Conservation (phyloP, 2,888 invertebrate genomes). For the Tineola bisselliella region DNA sequence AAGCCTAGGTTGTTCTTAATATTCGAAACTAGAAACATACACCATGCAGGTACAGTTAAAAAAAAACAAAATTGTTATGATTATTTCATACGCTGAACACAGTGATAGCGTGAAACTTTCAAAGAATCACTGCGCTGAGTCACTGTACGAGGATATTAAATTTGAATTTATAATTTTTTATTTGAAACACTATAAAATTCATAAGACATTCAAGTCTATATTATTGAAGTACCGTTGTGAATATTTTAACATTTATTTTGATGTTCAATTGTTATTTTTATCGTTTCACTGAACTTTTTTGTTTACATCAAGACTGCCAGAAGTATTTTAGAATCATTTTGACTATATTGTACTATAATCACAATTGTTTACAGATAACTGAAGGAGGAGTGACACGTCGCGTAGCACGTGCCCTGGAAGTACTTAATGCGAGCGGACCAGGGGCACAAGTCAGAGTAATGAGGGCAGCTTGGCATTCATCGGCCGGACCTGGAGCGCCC, state of each 20-base stretch:
- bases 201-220: background rate
- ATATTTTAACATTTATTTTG: background rate
- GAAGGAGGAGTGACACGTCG: conserved; percentile 61
- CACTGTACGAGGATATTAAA: background rate
- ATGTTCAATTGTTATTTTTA: too few relatives aligned
- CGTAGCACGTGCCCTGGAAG: conserved; percentile 71
- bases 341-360: too few relatives aligned
- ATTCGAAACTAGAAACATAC: background rate
- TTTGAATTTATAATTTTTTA: background rate
- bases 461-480: conserved; percentile 68
- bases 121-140: background rate
- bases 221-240: background rate
- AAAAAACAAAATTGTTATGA: background rate
- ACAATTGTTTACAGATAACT: conserved; percentile 37
- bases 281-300: too few relatives aligned
- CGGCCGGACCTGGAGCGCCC: conserved; percentile 48
- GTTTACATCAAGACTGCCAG: too few relatives aligned
- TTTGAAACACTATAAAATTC: background rate
- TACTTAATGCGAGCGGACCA: conserved; percentile 74
- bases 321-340: too few relatives aligned
- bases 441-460: conserved; percentile 76
- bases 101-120: background rate
- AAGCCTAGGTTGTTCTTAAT: conserved; percentile 2
- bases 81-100: background rate
- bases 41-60: background rate